Evolutionary conservation across 2,797 vertebrate species (phyloP), one percentile per base, ranked within the genome.

Genomic region (Ceryle rudis): DNA sequence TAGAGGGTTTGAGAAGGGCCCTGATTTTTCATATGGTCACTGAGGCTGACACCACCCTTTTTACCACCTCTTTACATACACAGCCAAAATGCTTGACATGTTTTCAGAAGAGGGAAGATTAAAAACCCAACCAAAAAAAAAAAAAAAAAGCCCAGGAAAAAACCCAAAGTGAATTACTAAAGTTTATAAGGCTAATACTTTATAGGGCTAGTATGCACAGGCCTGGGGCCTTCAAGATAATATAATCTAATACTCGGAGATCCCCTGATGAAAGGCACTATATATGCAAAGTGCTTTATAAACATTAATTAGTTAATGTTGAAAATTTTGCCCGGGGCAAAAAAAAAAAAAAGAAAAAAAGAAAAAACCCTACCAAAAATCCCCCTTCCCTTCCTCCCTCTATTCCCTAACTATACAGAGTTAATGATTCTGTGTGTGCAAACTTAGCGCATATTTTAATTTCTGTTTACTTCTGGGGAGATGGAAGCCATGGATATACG

Each of bases 211-310:
- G 95, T 82, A 86, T 92, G 91, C 95, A 88, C 84, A 92, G 92
- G 96, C 97, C 96, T 96, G 81, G 57, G 96, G 97, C 97, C 95
- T 96, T 95, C 84, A 78, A 96, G 95, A 96, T 97, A 97, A 97
- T 97, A 97, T 96, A 96, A 95, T 97, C 95, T 97, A 96, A 92
- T 97, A 91, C 95, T 95, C 10, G 95, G 96, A 96, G 97, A 97
- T 97, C 93, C 97, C 96, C 96, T 97, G 96, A 97, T 97, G 96
- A 97, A 97, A 97, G 96, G 95, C 95, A 97, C 96, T 97, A 96
- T 97, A 95, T 97, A 97, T 97, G 97, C 96, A 97, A 97, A 97
- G 90, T 95, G 94, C 92, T 97, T 97, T 96, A 97, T 97, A 97
- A 97, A 97, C 95, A 97, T 97, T 97, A 96, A 97, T 97, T 97